These are phyloP conservation scores for Creontiades dilutus DNA, from an alignment of 2,888 invertebrate species.

Conservation along the genomic window DNA sequence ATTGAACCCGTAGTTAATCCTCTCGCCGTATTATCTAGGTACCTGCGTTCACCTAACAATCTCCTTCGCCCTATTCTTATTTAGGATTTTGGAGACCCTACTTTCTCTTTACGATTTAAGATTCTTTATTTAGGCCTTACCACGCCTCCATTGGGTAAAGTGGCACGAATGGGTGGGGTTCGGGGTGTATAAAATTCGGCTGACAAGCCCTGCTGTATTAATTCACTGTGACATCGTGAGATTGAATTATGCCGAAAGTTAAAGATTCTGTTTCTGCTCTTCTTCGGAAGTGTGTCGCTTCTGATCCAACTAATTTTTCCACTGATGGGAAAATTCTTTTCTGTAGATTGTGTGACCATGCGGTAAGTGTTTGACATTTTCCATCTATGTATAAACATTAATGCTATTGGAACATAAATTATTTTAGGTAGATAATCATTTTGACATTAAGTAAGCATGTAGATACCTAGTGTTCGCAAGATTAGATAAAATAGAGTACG, in stretches of 20 bases:
- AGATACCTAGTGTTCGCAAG: neutral
- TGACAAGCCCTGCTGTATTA: neutral
- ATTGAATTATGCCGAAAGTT: constrained; percentile 23
- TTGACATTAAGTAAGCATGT: neutral
- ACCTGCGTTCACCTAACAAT: neutral
- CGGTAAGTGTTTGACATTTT: constrained; percentile 15
- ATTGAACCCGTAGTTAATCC: constrained; percentile 1
- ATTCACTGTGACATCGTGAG: neutral
- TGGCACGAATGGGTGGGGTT: neutral
- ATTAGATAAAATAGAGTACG: neutral
- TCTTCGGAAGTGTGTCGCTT: neutral
- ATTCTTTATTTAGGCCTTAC: neutral
- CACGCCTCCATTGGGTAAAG: neutral
- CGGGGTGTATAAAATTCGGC: neutral
- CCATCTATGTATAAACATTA: neutral
- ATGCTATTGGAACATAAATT: neutral
- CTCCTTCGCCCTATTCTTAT: neutral
- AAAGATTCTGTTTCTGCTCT: constrained; percentile 6
- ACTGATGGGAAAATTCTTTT: constrained; percentile 45
- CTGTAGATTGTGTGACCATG: constrained; percentile 14
- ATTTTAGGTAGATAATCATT: neutral
- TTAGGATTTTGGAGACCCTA: neutral
- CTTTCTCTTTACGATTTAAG: neutral
- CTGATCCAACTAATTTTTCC: constrained; percentile 8
- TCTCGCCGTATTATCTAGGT: neutral